Evolutionary conservation across 2,797 vertebrate genomes (phyloP), one percentile per base, ranked within the genome.

Genomic region (Phylloscopus collybita): DNA sequence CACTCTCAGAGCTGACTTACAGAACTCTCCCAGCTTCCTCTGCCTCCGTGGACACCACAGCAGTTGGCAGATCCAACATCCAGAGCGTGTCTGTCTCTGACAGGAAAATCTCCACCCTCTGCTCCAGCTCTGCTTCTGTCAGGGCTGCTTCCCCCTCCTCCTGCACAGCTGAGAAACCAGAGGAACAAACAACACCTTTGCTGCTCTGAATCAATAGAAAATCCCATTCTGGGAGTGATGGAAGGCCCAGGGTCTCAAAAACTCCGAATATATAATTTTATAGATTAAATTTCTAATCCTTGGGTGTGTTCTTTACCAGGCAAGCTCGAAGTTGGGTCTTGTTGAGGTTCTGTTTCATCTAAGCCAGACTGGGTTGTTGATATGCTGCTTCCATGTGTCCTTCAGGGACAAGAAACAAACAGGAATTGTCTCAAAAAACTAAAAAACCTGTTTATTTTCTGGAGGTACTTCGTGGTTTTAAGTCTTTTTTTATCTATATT

Each of bases 71-170:
- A 50, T 99, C 97, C 86, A 99, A 94, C 40, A 99, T 82, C 76
- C 96, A 98, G 38, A 99, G 69, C 12, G 95, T 98, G 89, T 98
- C 98, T 0, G 98, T 98, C 95, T 99, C 99, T 0, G 97, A 96
- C 54, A 99, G 96, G 80, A 96, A 86, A 87, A 98, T 86, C 21
- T 98, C 96, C 70, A 98, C 93, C 13, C 71, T 73, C 70, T 95
- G 97, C 50, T 98, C 97, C 85, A 99, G 82, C 66, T 98, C 98
- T 30, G 98, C 97, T 1, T 47, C 69, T 0, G 29, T 23, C 80
- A 25, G 80, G 1, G 40, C 80, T 13, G 49, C 67, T 3, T 98
- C 97, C 30, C 97, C 97, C 14, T 96, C 92, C 45, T 97, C 94
- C 94, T 76, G 97, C 80, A 96, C 90, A n/a, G 98, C 99, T 99